These are phyloP conservation scores for Microcebus tavaratra DNA, from an alignment of 2,113 vertebrate genomes.

Conservation along the genomic window DNA sequence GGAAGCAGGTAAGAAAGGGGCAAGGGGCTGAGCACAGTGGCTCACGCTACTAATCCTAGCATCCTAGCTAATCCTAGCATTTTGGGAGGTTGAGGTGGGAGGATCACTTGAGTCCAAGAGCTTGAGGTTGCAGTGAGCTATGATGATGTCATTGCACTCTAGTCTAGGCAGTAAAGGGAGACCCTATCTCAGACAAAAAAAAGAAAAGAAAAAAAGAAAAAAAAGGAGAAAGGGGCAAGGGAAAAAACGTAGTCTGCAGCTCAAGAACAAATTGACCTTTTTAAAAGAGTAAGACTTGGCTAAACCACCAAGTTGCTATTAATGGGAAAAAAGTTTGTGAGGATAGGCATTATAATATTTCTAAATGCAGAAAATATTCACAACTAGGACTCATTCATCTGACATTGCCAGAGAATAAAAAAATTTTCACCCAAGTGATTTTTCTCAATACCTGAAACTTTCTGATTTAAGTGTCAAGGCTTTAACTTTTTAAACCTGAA, in stretches of 20 bases:
- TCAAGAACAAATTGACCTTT: neutral
- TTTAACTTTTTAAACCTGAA: constrained; percentile 28
- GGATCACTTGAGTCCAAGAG: too few species aligned
- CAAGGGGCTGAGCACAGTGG: too few species aligned
- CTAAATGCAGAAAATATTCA: constrained; percentile 22
- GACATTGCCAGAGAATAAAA: neutral
- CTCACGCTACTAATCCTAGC: too few species aligned
- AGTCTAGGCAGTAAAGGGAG: too few species aligned
- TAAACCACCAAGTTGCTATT: neutral
- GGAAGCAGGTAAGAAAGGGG: neutral
- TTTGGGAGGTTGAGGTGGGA: too few species aligned
- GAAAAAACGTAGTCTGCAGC: fast-evolving
- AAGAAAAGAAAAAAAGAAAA: too few species aligned
- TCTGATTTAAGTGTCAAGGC: neutral
- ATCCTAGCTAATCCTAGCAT: too few species aligned
- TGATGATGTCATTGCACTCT: too few species aligned
- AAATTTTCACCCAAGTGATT: neutral
- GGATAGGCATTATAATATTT: neutral
- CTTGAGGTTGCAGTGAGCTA: too few species aligned
- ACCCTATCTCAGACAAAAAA: too few species aligned
- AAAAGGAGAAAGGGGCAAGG: fast-evolving
- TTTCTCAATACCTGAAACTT: neutral
- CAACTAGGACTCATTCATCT: neutral
- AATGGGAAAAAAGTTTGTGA: neutral
- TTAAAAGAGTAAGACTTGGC: neutral